Evolutionary conservation across 92 coral and sea anemone species (phyloP), one percentile per base, ranked within the genome.

Genomic region (Porites evermanni): DNA sequence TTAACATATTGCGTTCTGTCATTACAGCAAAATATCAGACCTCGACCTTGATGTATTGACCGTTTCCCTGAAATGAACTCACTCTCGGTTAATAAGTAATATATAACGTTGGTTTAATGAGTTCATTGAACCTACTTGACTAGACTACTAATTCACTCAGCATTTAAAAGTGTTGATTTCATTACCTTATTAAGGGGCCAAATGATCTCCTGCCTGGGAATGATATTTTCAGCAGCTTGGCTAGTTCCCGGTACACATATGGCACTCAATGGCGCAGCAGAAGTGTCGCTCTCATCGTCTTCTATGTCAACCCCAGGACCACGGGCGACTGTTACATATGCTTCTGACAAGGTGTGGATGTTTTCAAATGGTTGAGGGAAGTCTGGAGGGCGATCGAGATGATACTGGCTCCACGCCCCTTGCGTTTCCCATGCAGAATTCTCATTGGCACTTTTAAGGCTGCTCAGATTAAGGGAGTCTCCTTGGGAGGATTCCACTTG

Each of bases 321-420:
- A 53, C 74, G 50, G 18, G 77, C 3, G 24, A 68, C 84, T 53
- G 72, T 67, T 12, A 23, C 4, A 67, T 67, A 4, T 38, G 47
- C 47, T 38, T 38, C 72, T 21, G 72, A 23, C 16, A 56, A 14
- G 4, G 2, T 38, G 23, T 24, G 72, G 3, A 1, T 47, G 11
- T 67, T 47, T 67, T 23, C 38, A 11, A 21, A 38, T 23, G 2
- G 17, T 47, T 7, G 12, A 7, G 18, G 82, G 29, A 10, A 8
- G 38, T 81, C 91, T 53, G 91, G 87, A 8, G 82, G 87, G 29
- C 87, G 77, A 75, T 66, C 87, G 7, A 88, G 71, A 51, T 88
- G 87, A 67, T 74, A 81, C 26, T 74, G 76, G 50, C 64, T 81
- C 91, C 88, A 81, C 38, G 19, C 64, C 26, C 59, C 70, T 63